Evolutionary conservation across 2,888 invertebrate species (phyloP), one percentile per base, ranked within the genome.

Genomic region (Entomobrya multifasciata): DNA sequence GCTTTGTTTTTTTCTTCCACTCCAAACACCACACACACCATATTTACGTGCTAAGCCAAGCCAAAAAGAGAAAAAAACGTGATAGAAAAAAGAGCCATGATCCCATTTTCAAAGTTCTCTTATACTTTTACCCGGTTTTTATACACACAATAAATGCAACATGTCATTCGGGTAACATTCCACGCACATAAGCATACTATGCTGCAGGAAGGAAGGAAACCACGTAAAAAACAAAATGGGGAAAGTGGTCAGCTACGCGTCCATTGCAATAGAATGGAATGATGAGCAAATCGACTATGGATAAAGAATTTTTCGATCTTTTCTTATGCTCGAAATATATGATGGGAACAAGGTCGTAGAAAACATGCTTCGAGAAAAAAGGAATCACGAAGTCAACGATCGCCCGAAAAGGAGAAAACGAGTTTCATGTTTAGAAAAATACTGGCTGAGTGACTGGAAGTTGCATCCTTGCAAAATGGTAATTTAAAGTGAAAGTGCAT

Each of bases 31-130:
- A 6, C 36, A 36, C 4, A 36, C 36, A 67, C n/a, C 41, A 2
- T 22, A 44, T 67, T 44, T 44, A 67, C 67, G 22, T 41, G 22
- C 20, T 11, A 67, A 67, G 67, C 6, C 67, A 11, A 44, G 6
- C 60, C 30, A 27, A 11, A 11, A 4, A 41, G 20, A 20, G 36
- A 20, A 13, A 67, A 11, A 36, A 44, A 67, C 67, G 67, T 67
- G 67, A 67, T 67, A 13, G 4, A 22, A 44, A 11, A 44, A 67
- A 67, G 44, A 5, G 22, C 22, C 67, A 67, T 67, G 44, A 41
- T 67, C 6, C 44, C 67, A 67, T 65, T 65, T 65, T 17, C 30
- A 44, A 67, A 67, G 44, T 67, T 22, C 8, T 44, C 44, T 41
- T 67, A 44, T 67, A n/a, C 67, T 62, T 36, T 27, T 44, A 41